phyloP scores from a whole-genome alignment of 2,888 invertebrate species.

The Apomyelois bistriatella region DNA sequence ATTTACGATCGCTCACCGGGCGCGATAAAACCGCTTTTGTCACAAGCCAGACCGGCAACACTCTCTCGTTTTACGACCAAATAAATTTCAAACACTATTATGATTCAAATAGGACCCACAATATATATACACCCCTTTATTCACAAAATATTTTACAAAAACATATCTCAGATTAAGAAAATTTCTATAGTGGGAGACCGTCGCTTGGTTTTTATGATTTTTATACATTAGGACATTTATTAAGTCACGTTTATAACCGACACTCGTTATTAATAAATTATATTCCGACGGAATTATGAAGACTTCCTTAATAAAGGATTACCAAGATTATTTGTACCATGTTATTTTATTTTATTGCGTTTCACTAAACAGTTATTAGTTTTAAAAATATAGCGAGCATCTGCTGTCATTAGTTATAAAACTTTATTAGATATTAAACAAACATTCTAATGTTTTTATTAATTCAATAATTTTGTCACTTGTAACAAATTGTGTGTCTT shows the following conservation, averaged over 20 bases:
- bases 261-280: slow-evolving; percentile 61
- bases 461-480: slow-evolving; percentile 15
- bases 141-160: slow-evolving; percentile 64
- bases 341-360: slow-evolving; percentile 46
- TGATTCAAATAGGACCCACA: slow-evolving; percentile 76
- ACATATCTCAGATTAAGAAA: slow-evolving; percentile 37
- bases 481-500: neutral
- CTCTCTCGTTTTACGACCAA: slow-evolving; percentile 72
- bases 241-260: slow-evolving; percentile 51
- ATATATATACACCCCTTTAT: slow-evolving; percentile 64
- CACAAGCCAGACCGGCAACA: slow-evolving; percentile 65
- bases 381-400: slow-evolving; percentile 40
- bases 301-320: slow-evolving; percentile 56
- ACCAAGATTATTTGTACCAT: slow-evolving; percentile 39
- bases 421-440: slow-evolving; percentile 12
- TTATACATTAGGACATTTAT: slow-evolving; percentile 40
- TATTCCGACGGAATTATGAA: slow-evolving; percentile 46
- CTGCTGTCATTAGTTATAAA: slow-evolving; percentile 52
- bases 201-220: slow-evolving; percentile 29
- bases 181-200: slow-evolving; percentile 22
- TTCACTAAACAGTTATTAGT: slow-evolving; percentile 41
- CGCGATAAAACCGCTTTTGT: slow-evolving; percentile 72
- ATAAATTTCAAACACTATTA: slow-evolving; percentile 79
- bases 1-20: slow-evolving; percentile 69
- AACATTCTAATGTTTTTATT: slow-evolving; percentile 30